Evolutionary conservation across 64 coral and sea anemone genomes (phyloP), one percentile per base, ranked within the genome.

Genomic region (Exaiptasia diaphana): DNA sequence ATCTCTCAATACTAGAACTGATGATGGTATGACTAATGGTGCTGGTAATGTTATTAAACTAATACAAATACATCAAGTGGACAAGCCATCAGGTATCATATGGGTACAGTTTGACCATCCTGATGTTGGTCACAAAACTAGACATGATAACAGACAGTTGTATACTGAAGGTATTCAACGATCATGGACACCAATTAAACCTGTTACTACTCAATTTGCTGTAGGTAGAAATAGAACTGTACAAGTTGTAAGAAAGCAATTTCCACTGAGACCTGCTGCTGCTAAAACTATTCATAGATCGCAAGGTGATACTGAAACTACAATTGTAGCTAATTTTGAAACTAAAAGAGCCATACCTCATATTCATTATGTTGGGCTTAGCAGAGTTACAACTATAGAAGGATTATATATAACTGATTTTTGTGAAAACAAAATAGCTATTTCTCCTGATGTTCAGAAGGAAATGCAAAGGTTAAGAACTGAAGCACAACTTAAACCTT

Each of bases 281-380:
- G 67, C 81, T 57, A 85, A 85, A 85, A 86, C 83, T 55, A 86
- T 86, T 36, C 83, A 76, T 31, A 59, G 71, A 63, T 86, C 83
- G 20, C 81, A 85, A 85, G 81, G 69, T 59, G 81, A 85, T 85
- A 85, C 81, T 60, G 81, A 85, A 70, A 85, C 67, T 56, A 85
- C 22, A 73, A 62, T 85, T 73, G 67, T 73, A 14, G 81, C 60
- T 73, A 85, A 85, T 22, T 85, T 73, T 73, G 81, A 85, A 43
- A 85, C 68, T 49, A 85, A 61, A 79, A 72, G 50, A 72, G 44
- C 80, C 38, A 71, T 83, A 44, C 64, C 64, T 41, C 80, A 72
- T 44, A 72, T 83, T 55, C 80, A 83, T 72, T 83, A 83, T 71
- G 80, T 83, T 3, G 65, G 80, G 17, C 29, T 83, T 39, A 83